A percentile compares a stretch with the other conserved stretches of the same genome.
Conservation (phyloP, 2,797 vertebrate species). For the Xenops minutus region DNA sequence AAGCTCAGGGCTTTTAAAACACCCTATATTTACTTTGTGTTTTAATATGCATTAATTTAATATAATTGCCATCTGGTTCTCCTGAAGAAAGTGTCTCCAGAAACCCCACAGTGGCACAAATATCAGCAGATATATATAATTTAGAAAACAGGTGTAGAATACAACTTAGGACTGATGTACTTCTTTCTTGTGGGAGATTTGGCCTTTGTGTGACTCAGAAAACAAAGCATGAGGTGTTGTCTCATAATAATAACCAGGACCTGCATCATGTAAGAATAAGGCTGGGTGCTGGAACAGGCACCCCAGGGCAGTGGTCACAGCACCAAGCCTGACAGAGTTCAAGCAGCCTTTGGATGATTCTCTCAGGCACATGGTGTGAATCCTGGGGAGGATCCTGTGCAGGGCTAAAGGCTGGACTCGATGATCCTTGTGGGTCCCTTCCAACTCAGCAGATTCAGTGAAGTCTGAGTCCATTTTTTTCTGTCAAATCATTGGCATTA, state of each 20-base stretch:
- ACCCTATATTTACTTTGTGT: accelerated
- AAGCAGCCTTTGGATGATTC: background rate
- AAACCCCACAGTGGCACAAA: background rate
- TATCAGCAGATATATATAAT: no score
- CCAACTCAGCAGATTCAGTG: background rate
- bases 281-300: background rate
- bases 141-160: background rate
- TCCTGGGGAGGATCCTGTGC: background rate
- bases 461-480: background rate
- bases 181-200: background rate
- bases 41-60: background rate
- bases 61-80: background rate
- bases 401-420: background rate
- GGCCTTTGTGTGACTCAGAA: background rate
- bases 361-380: background rate
- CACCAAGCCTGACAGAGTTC: background rate
- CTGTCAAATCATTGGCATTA: background rate
- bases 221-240: background rate
- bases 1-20: background rate
- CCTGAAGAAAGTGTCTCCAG: background rate
- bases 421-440: background rate
- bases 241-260: background rate
- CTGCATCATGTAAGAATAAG: background rate
- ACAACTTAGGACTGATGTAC: background rate
- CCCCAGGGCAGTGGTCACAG: background rate